phyloP scores from a whole-genome alignment of 2,888 invertebrate species.

The Rhamnusium bicolor region DNA sequence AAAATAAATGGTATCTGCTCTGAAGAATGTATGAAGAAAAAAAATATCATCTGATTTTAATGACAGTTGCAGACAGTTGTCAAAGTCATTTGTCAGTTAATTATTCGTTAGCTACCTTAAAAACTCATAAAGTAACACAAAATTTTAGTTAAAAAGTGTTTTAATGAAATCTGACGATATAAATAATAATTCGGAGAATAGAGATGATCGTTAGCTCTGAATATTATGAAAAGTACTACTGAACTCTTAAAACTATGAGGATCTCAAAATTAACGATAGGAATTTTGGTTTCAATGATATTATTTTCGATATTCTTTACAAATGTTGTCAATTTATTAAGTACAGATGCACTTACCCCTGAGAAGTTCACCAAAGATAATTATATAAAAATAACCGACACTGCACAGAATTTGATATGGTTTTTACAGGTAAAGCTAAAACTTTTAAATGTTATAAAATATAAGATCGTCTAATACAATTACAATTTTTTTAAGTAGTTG shows the following conservation, averaged over 20 bases:
- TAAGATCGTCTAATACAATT: no score
- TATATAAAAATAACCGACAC: conserved; percentile 75
- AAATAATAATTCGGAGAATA: background rate
- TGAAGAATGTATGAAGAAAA: background rate
- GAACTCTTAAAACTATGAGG: conserved; percentile 72
- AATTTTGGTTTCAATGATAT: conserved; percentile 76
- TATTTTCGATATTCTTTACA: conserved; percentile 79
- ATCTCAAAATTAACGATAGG: conserved; percentile 77
- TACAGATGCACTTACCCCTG: conserved; percentile 70
- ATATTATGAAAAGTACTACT: background rate
- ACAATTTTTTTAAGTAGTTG: no score
- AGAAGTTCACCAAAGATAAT: conserved; percentile 51
- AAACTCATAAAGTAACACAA: background rate
- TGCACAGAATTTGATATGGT: conserved; percentile 80
- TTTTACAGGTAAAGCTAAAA: conserved; percentile 78
- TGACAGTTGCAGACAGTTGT: background rate
- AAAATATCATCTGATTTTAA: background rate
- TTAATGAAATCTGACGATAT: background rate
- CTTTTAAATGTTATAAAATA: no score
- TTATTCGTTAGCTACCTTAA: no score
- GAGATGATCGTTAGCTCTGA: background rate
- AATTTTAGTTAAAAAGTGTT: background rate
- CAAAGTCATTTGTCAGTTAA: no score
- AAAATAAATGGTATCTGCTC: background rate
- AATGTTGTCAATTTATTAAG: conserved; percentile 80